These are phyloP conservation scores for Probaryconus sp. DNA, from an alignment of 1,140 invertebrate genomes.

Conservation along the genomic window DNA sequence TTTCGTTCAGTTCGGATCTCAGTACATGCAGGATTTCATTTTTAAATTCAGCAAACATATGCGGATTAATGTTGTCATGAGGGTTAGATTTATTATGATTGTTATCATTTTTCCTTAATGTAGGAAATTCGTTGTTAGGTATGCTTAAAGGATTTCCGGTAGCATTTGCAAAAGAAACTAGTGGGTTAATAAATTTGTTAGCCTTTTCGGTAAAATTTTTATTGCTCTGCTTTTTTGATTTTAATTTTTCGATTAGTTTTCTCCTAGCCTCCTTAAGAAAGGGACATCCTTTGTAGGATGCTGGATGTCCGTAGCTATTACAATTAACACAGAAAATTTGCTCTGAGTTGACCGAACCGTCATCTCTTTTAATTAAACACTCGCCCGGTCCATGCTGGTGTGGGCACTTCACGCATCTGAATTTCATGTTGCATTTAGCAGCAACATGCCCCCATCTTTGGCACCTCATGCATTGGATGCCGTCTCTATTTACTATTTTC, in stretches of 20 bases:
- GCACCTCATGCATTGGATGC: slow-evolving; percentile 13
- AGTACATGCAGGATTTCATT: too few species aligned
- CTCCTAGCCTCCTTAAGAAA: background rate
- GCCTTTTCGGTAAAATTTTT: background rate
- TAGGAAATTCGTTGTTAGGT: too few species aligned
- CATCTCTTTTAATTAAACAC: background rate
- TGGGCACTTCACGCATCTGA: slow-evolving; percentile 11
- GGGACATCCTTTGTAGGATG: slow-evolving; percentile 18
- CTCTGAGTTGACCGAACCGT: too few species aligned
- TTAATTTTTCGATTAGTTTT: background rate
- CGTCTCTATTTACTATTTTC: slow-evolving; percentile 2
- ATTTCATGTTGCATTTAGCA: background rate
- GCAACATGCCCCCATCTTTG: slow-evolving; percentile 6
- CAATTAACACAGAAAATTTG: slow-evolving; percentile 8
- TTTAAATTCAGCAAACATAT: too few species aligned
- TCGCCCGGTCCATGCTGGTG: background rate
- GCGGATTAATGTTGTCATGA: too few species aligned
- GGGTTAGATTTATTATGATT: too few species aligned
- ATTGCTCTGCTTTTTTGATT: background rate
- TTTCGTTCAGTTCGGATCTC: too few species aligned
- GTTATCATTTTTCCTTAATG: too few species aligned
- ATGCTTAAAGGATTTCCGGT: too few species aligned
- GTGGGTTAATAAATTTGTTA: background rate
- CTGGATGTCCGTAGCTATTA: slow-evolving; percentile 1
- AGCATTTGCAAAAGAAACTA: background rate